Conservation (phyloP, 2,888 invertebrate species). For the Eristalinus aeneus region DNA sequence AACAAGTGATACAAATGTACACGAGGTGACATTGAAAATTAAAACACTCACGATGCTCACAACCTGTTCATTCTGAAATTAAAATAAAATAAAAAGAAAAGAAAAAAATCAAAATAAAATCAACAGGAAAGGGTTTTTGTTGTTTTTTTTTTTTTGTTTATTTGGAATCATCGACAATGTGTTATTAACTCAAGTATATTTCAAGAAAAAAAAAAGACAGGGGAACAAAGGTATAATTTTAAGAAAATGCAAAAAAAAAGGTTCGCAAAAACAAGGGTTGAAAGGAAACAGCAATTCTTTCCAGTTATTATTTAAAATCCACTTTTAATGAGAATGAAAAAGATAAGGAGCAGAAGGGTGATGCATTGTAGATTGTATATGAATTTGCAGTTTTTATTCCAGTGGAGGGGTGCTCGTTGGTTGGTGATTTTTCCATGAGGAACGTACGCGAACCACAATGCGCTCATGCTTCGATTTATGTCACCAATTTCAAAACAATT, state of each 20-base stretch:
- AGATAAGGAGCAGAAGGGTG: too few species aligned
- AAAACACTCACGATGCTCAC: constrained; percentile 80
- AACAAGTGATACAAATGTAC: constrained; percentile 23
- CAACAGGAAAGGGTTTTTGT: constrained; percentile 10
- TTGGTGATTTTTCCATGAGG: too few species aligned
- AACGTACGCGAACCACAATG: too few species aligned
- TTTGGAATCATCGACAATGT: neutral
- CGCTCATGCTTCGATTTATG: too few species aligned
- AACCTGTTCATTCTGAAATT: constrained; percentile 80
- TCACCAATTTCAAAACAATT: too few species aligned
- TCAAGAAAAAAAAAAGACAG: neutral
- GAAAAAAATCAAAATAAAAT: constrained; percentile 72
- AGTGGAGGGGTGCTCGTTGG: too few species aligned
- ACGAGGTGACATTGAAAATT: constrained; percentile 44
- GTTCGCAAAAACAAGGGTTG: neutral
- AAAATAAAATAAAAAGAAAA: constrained; percentile 75
- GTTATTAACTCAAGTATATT: neutral
- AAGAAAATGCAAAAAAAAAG: neutral
- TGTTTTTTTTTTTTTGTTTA: neutral
- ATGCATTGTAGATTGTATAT: too few species aligned
- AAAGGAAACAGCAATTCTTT: too few species aligned
- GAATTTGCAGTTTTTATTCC: too few species aligned
- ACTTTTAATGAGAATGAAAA: neutral
- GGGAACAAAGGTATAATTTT: too few species aligned
- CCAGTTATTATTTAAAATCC: too few species aligned